These are phyloP conservation scores for Mugil cephalus DNA, from an alignment of 2,113 vertebrate genomes.

Conservation along the genomic window DNA sequence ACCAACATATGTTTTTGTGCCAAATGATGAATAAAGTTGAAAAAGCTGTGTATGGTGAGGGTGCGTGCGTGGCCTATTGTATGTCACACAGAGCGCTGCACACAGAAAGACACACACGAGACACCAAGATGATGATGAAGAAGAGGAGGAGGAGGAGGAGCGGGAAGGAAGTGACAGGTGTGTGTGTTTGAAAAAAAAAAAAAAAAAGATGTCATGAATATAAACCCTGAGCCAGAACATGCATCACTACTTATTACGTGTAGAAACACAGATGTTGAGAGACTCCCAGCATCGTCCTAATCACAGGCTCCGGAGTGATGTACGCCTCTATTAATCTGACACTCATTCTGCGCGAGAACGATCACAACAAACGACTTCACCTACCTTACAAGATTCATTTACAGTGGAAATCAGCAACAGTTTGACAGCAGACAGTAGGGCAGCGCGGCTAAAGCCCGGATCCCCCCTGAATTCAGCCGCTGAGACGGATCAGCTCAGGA, in stretches of 20 bases:
- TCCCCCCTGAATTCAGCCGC: conserved; percentile 11
- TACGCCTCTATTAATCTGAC: background rate
- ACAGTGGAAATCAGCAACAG: conserved; percentile 81
- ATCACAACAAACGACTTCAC: conserved; percentile 14
- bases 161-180: conserved; percentile 31
- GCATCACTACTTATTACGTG: conserved; percentile 23
- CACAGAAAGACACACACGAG: conserved; percentile 3
- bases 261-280: conserved; percentile 12
- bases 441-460: conserved; percentile 52
- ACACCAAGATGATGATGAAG: conserved; percentile 12
- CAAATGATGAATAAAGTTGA: conserved; percentile 21
- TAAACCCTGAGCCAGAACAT: background rate
- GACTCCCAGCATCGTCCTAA: conserved; percentile 16
- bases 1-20: background rate
- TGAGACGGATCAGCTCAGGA: conserved; percentile 13
- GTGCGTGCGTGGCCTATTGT: background rate
- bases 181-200: conserved; percentile 5
- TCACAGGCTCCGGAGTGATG: background rate
- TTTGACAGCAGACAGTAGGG: conserved; percentile 64
- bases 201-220: conserved; percentile 11
- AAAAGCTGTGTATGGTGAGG: conserved; percentile 1
- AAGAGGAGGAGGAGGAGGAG: conserved; percentile 2
- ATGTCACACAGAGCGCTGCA: background rate
- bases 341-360: background rate
- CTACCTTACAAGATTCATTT: conserved; percentile 88